Evolutionary conservation across 2,113 vertebrate genomes (phyloP).

Genomic region (Hemiprocne comata): DNA sequence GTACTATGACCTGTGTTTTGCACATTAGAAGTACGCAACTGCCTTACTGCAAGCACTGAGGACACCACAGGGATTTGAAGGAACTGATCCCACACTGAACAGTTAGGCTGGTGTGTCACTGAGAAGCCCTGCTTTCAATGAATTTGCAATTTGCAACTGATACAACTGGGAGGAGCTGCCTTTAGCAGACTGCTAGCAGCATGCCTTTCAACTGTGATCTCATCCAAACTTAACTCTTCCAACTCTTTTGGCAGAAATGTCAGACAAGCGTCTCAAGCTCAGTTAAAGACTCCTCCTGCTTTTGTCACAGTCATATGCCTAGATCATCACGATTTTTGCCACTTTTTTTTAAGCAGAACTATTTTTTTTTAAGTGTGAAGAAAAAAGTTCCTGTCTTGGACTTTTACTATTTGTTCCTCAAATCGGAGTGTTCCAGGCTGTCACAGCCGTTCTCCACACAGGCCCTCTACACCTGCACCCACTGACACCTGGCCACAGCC

Average conservation of each 20-base stretch:
- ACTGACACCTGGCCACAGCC: background rate
- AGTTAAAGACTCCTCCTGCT: background rate
- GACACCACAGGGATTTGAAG: background rate
- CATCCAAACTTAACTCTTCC: background rate
- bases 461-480: background rate
- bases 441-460: too few species aligned
- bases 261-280: background rate
- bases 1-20: rapidly evolving
- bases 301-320: background rate
- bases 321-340: rapidly evolving
- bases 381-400: background rate
- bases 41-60: background rate
- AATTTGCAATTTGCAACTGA: background rate
- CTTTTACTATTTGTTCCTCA: background rate
- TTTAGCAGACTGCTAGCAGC: background rate
- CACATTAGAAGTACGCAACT: background rate
- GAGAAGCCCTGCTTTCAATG: background rate
- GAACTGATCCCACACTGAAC: background rate
- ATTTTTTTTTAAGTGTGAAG: background rate
- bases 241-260: background rate
- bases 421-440: background rate
- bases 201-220: background rate
- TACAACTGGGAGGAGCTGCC: background rate
- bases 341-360: background rate
- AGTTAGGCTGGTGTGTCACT: background rate